Percentiles rank a stretch among this genome's conserved stretches.
phyloP scores from a whole-genome alignment of 2,797 vertebrate genomes.

The Sebastes dallii region DNA sequence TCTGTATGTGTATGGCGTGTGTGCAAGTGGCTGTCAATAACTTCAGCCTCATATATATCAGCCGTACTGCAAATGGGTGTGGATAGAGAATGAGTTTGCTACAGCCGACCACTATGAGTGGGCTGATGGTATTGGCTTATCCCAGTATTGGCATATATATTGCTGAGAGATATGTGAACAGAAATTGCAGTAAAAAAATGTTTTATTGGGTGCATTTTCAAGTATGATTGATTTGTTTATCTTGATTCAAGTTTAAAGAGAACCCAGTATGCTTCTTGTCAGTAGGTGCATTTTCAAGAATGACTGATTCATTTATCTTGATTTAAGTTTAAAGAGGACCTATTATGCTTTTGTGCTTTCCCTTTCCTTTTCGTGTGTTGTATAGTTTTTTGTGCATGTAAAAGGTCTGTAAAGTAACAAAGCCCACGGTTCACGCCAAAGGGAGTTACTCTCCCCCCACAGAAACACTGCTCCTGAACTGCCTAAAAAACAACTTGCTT shows the following conservation, averaged over 20 bases:
- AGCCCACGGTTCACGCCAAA: too few relatives aligned
- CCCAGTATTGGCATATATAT: background rate
- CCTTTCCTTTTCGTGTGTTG: too few relatives aligned
- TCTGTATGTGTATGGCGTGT: conserved; percentile 23
- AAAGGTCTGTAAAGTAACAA: too few relatives aligned
- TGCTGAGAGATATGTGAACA: background rate
- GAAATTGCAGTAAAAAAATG: background rate
- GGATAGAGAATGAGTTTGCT: background rate
- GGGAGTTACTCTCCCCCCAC: too few relatives aligned
- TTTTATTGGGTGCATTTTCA: background rate
- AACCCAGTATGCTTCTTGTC: too few relatives aligned
- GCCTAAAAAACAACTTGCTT: too few relatives aligned
- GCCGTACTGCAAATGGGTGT: background rate
- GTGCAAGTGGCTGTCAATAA: conserved; percentile 32
- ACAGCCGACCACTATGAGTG: background rate
- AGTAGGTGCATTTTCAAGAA: background rate
- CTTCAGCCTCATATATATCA: background rate
- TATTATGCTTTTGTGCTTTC: too few relatives aligned
- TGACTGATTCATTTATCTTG: background rate
- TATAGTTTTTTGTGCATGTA: too few relatives aligned
- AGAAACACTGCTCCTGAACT: too few relatives aligned
- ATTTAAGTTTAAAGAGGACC: too few relatives aligned
- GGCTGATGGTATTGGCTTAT: background rate
- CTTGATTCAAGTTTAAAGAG: too few relatives aligned
- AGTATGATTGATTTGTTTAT: background rate